phyloP scores from a whole-genome alignment of 2,797 vertebrate genomes.

The Gouania willdenowi region DNA sequence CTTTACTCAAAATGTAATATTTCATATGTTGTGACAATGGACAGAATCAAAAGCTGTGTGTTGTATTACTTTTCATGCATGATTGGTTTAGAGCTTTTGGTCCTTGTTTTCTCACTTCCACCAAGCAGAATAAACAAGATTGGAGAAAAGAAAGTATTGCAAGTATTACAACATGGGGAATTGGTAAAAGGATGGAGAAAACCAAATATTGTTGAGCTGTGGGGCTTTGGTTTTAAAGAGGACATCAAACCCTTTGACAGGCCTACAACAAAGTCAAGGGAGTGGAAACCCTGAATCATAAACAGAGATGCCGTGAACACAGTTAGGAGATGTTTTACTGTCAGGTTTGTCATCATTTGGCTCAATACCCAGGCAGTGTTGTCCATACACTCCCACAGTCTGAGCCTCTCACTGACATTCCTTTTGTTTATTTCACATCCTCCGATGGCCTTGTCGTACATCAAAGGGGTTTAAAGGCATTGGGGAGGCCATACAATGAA shows the following conservation, averaged over 20 bases:
- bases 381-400: conserved; percentile 18
- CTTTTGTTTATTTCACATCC: too few relatives aligned
- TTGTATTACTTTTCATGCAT: not conserved
- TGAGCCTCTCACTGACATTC: conserved; percentile 39
- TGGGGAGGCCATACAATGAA: too few relatives aligned
- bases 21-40: too few relatives aligned
- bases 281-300: conserved; percentile 45
- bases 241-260: conserved; percentile 33
- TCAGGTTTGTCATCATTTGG: conserved; percentile 41
- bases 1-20: too few relatives aligned
- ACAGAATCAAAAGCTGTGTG: too few relatives aligned
- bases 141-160: too few relatives aligned
- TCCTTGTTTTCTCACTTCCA: not conserved
- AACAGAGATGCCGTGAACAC: conserved; percentile 34
- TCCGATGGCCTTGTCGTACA: conserved; percentile 20
- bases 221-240: conserved; percentile 44
- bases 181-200: not conserved
- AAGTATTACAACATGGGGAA: too few relatives aligned
- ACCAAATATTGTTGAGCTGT: not conserved
- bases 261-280: conserved; percentile 45
- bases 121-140: too few relatives aligned
- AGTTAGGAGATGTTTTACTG: conserved; percentile 5
- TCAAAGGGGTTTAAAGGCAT: too few relatives aligned
- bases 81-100: not conserved
- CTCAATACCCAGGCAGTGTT: conserved; percentile 8